Base-by-base conservation (phyloP, 2,797 vertebrate species). In the Rachycentron canadum region DNA sequence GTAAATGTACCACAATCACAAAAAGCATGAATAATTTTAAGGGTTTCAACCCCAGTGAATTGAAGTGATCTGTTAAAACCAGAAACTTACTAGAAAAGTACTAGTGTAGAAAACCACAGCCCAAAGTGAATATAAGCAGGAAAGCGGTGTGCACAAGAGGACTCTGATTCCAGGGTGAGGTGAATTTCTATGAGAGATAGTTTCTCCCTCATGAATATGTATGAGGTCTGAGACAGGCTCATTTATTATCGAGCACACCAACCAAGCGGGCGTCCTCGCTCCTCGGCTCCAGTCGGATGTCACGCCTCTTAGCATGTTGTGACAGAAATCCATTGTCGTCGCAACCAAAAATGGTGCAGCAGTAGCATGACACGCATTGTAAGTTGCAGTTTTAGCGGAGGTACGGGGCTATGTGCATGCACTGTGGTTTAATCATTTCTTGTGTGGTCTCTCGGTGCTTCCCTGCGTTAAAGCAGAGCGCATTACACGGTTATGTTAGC, bases 301-400 rank as follows among this genome's bases (percentile, higher is more conserved):
- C 49, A 81, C 55, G 59, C 67, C 65, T 78, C 83, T 16, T 61
- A 81, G 83, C 86, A 66, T 79, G 88, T 84, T 82, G 76, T 87
- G 73, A 76, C 60, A 65, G 38, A 72, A 76, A 71, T 60, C 76
- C 73, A 53, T 63, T 58, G 53, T 79, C 84, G 83, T 87, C 75
- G 80, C 70, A 75, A 69, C 75, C 83, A 91, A 88, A 85, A 95
- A 32, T 94, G 93, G 82, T 88, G 93, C 90, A 90, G 87, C 92
- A 91, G 65, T 93, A 94, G 89, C 88, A 91, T 70, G 75, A 80
- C 81, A 77, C 40, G 58, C 82, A 58, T 19, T 86, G 91, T 90
- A 83, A 91, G 90, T 91, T 19, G 2, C 69, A 23, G 62, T 52
- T 70, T 47, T 49, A 32, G 34, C 55, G 17, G 2, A 75, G 49